Conservation (phyloP, 2,888 invertebrate genomes). For the Heteromurus nitidus region DNA sequence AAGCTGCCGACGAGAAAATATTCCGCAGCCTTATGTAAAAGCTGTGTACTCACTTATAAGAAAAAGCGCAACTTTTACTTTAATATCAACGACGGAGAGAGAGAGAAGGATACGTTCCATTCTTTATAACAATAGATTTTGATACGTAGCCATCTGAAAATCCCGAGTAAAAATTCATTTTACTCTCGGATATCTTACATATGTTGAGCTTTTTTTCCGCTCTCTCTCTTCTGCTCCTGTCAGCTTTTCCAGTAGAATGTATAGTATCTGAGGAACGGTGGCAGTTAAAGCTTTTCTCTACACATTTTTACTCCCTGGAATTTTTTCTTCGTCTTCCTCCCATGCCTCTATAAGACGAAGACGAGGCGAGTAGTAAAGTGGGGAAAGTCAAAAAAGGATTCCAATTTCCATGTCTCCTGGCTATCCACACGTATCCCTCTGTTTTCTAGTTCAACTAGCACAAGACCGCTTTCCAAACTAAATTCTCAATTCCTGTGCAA, state of each 20-base stretch:
- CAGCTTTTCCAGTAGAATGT: constrained; percentile 45
- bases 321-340: no score
- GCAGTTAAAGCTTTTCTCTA: constrained; percentile 32
- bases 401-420: constrained; percentile 38
- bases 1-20: no score
- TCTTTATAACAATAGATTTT: background rate
- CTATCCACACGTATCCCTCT: constrained; percentile 20
- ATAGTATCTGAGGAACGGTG: no score
- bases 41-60: no score
- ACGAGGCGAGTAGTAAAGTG: no score
- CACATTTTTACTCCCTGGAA: background rate
- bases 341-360: no score
- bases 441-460: constrained; percentile 16
- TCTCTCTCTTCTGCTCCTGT: constrained; percentile 44
- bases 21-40: no score
- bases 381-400: constrained; percentile 51
- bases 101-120: background rate
- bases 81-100: no score
- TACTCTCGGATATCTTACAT: constrained; percentile 14
- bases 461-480: background rate
- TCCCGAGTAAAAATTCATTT: constrained; percentile 47
- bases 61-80: no score
- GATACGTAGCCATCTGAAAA: background rate
- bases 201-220: constrained; percentile 16
- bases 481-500: constrained; percentile 33